Evolutionary conservation across 2,113 vertebrate species (phyloP), one percentile per base, ranked within the genome.

Genomic region (Erythrocercus mccallii): DNA sequence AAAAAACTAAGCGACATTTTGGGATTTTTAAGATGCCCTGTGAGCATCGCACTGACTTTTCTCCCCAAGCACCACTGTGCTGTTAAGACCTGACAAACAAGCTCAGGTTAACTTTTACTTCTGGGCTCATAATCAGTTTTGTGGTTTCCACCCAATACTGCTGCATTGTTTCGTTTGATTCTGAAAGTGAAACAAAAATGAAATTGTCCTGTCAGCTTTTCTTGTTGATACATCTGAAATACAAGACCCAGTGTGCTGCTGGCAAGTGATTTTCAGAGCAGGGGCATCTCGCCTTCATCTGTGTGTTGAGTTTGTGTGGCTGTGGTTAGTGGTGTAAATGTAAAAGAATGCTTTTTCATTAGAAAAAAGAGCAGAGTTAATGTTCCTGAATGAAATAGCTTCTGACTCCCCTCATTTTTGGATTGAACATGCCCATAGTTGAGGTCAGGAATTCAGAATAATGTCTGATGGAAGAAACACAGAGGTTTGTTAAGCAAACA

Each of bases 141-240:
- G 40, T 76, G 66, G 81, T 92, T 92, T 92, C 80, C 50, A 82
- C 77, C 57, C 61, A 72, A 24, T 37, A 7, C 42, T 72, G n/a
- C 73, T 76, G 48, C 35, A 12, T 57, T 87, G 87, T 45, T 87
- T 82, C 50, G 12, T 18, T 38, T 11, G 81, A 82, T 92, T 95
- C 73, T 65, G 93, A 95, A 96, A 95, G 84, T 45, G 78, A 96
- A 96, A 91, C 57, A 50, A 62, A 77, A 53, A 45, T 54, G 16
- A 82, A 76, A 70, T 82, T 62, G 48, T 37, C 40, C 45, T 19
- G 15, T 86, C 73, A 53, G 77, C 57, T 81, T 72, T 56, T 68
- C 25, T 19, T 13, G 3, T 33, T 16, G 58, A 15, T 60, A 15
- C 16, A 14, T 56, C 24, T 71, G 66, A 83, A 74, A 62, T 25